Percentiles rank a stretch among this genome's conserved stretches.
Evolutionary conservation across 2,113 vertebrate genomes (phyloP).

Genomic region (Pristiophorus japonicus): DNA sequence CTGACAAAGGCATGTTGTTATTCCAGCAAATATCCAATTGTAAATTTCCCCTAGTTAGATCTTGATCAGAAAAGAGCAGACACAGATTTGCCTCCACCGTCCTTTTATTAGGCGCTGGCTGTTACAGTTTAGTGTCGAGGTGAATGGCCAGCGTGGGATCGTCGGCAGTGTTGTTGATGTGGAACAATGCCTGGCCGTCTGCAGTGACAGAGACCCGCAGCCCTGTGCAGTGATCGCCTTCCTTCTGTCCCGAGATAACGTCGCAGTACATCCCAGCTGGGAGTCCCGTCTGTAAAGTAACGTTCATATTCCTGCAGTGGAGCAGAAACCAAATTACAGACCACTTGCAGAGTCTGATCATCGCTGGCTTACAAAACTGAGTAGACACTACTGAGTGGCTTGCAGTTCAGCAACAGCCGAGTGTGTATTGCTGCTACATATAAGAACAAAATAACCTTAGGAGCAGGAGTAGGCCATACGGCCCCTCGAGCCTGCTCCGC

Average conservation of each 20-base stretch:
- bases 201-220: conserved; percentile 61
- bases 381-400: background rate
- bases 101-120: background rate
- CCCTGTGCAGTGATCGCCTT: conserved; percentile 63
- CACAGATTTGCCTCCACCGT: background rate
- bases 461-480: too few species aligned
- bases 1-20: background rate
- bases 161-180: conserved; percentile 68
- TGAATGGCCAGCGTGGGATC: conserved; percentile 84
- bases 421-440: background rate
- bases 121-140: conserved; percentile 56
- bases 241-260: conserved; percentile 81
- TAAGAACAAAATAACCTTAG: too few species aligned
- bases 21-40: background rate
- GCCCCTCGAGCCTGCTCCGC: too few species aligned
- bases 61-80: background rate
- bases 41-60: background rate
- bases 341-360: background rate
- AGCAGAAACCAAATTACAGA: conserved; percentile 34
- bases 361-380: background rate
- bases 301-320: conserved; percentile 60
- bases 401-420: too few species aligned
- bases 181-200: conserved; percentile 67
- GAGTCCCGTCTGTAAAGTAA: conserved; percentile 71
- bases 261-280: conserved; percentile 82